Conservation (phyloP, 1,140 invertebrate genomes). For the Himalopsyche phryganea region DNA sequence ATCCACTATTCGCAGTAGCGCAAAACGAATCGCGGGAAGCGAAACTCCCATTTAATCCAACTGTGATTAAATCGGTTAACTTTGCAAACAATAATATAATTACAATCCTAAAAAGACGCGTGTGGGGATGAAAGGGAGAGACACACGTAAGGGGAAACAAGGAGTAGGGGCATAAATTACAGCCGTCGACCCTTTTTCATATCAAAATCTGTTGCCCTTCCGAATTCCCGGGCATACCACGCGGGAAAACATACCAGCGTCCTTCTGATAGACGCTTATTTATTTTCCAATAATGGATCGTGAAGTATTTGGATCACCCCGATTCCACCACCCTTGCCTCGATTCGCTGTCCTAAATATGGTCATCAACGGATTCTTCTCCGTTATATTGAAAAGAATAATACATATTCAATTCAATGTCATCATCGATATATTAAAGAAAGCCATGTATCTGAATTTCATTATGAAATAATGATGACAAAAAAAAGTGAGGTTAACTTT, state of each 20-base stretch:
- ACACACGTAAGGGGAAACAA: too few relatives aligned
- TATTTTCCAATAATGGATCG: conserved; percentile 31
- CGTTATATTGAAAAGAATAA: too few relatives aligned
- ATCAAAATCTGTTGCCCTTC: conserved; percentile 27
- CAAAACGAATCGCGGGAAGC: too few relatives aligned
- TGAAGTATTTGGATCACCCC: conserved; percentile 17
- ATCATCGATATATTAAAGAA: too few relatives aligned
- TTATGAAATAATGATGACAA: too few relatives aligned
- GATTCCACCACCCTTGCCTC: too few relatives aligned
- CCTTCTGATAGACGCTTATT: conserved; percentile 25
- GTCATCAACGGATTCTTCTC: too few relatives aligned
- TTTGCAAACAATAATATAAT: conserved; percentile 5
- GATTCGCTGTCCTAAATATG: too few relatives aligned
- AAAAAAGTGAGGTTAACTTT: too few relatives aligned
- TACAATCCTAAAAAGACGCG: neutral
- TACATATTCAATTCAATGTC: too few relatives aligned
- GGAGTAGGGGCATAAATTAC: conserved; percentile 25
- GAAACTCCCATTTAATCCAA: neutral
- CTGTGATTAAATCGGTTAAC: conserved; percentile 1
- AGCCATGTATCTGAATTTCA: too few relatives aligned
- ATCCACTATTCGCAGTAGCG: too few relatives aligned
- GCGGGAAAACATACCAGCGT: conserved; percentile 8
- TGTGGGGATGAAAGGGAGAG: neutral
- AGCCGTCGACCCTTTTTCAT: conserved; percentile 25
- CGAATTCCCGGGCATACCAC: conserved; percentile 14